Base-by-base conservation (phyloP, 2,797 vertebrate species). In the Astyanax mexicanus region DNA sequence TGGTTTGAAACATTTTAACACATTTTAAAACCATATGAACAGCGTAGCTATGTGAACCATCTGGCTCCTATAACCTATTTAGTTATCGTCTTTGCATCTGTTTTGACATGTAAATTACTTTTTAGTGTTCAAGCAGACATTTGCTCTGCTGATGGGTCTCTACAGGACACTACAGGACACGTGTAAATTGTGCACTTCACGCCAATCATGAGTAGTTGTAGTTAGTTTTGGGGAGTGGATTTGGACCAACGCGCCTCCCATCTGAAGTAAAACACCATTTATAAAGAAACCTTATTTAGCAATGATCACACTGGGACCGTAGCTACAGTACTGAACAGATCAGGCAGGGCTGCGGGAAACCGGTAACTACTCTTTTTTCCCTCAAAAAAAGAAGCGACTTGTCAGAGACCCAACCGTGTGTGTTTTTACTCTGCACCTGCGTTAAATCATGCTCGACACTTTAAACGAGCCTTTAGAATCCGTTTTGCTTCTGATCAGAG, bases 201-300 rank as follows among this genome's bases (percentile, higher is more conserved):
- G 32, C 37, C 17, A 6, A 4, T 29, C 15, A n/a, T 61, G 38
- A 32, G 32, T 15, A 0, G 66, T n/a, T n/a, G n/a, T 78, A 69
- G 32, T n/a, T n/a, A n/a, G 29, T 49, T 47, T 72, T 69, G 55
- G 77, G 54, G 81, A 75, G 74, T 82, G 42, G 61, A 75, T 11
- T 61, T 29, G 47, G 19, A n/a, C 38, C 17, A 19, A 21, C 3
- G 67, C 52, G 8, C 11, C 58, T 51, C 42, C 42, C 71, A 58
- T 35, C 21, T 57, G 54, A 54, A 29, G 54, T 57, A 29, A 74
- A 71, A 35, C n/a, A 23, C 6, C 10, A 23, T 0, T 6, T 72
- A 60, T 64, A 42, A 69, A 1, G 9, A 60, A 4, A 42, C 11
- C 11, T n/a, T 23, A 4, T 2, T 54, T 47, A 21, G 9, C 19